Base-by-base conservation (phyloP, 1,140 invertebrate species). In the Apis florea region DNA sequence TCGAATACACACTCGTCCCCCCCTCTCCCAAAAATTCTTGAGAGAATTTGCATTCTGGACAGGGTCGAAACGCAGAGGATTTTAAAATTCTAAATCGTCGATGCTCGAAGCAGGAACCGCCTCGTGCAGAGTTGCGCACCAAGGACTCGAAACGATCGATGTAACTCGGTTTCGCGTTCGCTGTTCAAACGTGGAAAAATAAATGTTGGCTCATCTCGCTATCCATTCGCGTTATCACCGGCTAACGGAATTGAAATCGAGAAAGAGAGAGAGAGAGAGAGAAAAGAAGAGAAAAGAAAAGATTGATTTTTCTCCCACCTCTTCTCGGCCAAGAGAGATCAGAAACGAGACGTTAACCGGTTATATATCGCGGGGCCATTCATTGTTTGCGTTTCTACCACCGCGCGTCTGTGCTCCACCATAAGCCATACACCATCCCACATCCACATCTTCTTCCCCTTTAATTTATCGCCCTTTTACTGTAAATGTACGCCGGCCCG, bases 391-490 rank as follows among this genome's bases (percentile, higher is more conserved):
- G 71, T 84, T 84, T 61, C 49, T 19, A n/a, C 15, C 26, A 31
- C 40, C 58, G 51, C 31, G 71, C 61, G 31, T 5, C 31, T 40
- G 31, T 49, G 54, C 31, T 21, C 51, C 31, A 6, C 11, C 17
- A 31, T 58, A n/a, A 31, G 49, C 47, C 56, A 51, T 17, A 24
- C 31, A n/a, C n/a, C n/a, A 6, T 24, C 21, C 40, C 19, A 2
- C 5, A 40, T 40, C 31, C 31, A 6, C 31, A 6, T 40, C 31
- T 9, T 40, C 54, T 19, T 24, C n/a, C 17, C 40, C 21, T 31
- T 78, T 79, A 80, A 81, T 86, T 86, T 85, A 85, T 82, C 74
- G 76, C 78, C 49, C 66, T 67, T 70, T 74, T 61, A 63, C 66
- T 73, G 58, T 63, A 53, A 84, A 40, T n/a, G 77, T 19, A 58